phyloP scores from a whole-genome alignment of 2,888 invertebrate genomes.

The Anoplius nigerrimus region DNA sequence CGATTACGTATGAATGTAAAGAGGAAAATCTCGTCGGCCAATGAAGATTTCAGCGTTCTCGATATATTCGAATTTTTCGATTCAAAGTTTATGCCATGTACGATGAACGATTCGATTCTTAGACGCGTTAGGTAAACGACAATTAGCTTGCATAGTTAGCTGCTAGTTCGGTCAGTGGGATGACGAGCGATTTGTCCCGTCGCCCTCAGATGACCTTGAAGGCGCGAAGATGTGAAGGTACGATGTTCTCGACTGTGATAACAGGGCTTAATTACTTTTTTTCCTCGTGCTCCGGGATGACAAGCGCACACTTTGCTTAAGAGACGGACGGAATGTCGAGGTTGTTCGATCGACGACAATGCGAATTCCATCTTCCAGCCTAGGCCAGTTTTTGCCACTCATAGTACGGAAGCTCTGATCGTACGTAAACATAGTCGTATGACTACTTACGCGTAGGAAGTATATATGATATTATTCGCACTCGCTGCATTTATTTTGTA shows the following conservation, averaged over 20 bases:
- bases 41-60: too few relatives aligned
- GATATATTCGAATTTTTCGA: too few relatives aligned
- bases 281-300: slow-evolving; percentile 27
- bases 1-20: too few relatives aligned
- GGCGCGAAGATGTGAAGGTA: slow-evolving; percentile 2
- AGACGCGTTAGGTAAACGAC: too few relatives aligned
- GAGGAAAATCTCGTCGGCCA: too few relatives aligned
- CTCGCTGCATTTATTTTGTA: slow-evolving; percentile 17
- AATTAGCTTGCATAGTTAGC: too few relatives aligned
- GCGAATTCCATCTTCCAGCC: slow-evolving; percentile 33
- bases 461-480: not conserved
- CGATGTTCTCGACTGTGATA: slow-evolving; percentile 57
- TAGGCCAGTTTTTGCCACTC: slow-evolving; percentile 45
- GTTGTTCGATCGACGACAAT: slow-evolving; percentile 13
- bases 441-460: too few relatives aligned
- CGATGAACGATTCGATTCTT: too few relatives aligned
- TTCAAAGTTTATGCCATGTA: too few relatives aligned
- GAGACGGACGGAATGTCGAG: slow-evolving; percentile 34
- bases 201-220: not conserved
- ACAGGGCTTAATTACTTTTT: slow-evolving; percentile 46
- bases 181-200: not conserved
- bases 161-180: not conserved
- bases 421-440: not conserved
- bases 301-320: slow-evolving; percentile 31
- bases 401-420: slow-evolving; percentile 3